Base-by-base conservation (phyloP, 2,888 invertebrate genomes). In the Drosophila vallismaia region DNA sequence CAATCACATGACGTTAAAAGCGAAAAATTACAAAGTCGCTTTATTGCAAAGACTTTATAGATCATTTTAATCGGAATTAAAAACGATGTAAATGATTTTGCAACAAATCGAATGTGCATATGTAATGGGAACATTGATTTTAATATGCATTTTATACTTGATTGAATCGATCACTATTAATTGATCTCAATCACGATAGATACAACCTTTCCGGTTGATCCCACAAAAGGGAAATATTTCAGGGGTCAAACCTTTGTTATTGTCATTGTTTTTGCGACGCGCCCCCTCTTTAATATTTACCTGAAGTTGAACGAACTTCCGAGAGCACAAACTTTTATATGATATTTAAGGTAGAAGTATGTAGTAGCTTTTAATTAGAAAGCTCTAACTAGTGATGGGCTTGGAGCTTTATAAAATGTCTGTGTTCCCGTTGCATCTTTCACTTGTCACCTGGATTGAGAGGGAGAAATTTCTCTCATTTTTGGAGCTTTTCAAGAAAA, bases 281-380 rank as follows among this genome's bases (percentile, higher is more conserved):
- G 64, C 71, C 69, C 58, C 63, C 45, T 62, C 40, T 53, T 49
- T 42, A 12, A 26, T 26, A 24, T 38, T 14, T 31, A 8, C 26
- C 40, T 19, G 42, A 58, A 71, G 71, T 72, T 71, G 58, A 72
- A 72, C 66, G 71, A 71, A 72, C 71, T 64, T 52, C 10, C 14
- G 38, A 60, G 60, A 46, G 63, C 2, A 2, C 10, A 33, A 62
- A 54, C 42, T 52, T 49, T 59, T 51, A 19, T 19, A 48, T 49
- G 10, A 56, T 53, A 46, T 31, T 40, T 36, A 46, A 19, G 38
- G 28, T n/a, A 9, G 6, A 19, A 71, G 71, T 71, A 19, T 31
- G 28, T n/a, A 9, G 6, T 12, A 71, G 71, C 71, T 73, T 75
- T 73, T 55, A 28, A 60, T 72, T 63, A 44, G 28, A 40, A 5